A percentile compares a stretch with the other conserved stretches of the same genome.
Conservation (phyloP, 2,888 invertebrate species). For the Ormyrus labotus region DNA sequence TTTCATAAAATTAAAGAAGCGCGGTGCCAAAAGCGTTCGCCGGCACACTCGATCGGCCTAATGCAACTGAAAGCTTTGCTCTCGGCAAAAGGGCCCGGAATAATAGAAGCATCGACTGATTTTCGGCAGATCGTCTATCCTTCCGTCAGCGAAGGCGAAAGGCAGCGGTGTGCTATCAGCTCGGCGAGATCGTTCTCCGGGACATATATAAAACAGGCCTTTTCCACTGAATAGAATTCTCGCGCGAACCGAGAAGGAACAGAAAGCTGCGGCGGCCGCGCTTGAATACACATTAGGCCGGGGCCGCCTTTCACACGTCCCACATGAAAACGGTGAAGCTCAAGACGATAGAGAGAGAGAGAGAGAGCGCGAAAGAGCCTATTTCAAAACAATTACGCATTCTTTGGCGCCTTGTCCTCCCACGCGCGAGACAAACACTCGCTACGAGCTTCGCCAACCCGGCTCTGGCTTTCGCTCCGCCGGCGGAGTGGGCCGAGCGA, state of each 20-base stretch:
- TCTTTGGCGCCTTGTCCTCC: constrained; percentile 67
- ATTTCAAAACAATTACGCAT: constrained; percentile 71
- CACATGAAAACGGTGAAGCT: constrained; percentile 65
- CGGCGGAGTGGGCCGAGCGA: too few relatives aligned
- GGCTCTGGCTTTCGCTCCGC: too few relatives aligned
- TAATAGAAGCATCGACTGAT: constrained; percentile 63
- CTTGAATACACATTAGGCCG: constrained; percentile 10
- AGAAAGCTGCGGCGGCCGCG: constrained; percentile 32
- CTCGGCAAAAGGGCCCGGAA: constrained; percentile 46
- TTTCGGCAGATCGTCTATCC: constrained; percentile 13
- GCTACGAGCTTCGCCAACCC: too few relatives aligned
- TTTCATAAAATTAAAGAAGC: neutral
- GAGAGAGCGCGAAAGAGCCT: constrained; percentile 42
- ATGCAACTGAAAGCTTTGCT: neutral
- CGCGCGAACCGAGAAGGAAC: constrained; percentile 12
- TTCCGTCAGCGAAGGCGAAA: constrained; percentile 14
- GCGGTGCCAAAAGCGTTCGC: too few relatives aligned
- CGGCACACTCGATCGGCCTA: neutral
- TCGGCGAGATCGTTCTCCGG: neutral
- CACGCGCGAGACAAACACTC: neutral
- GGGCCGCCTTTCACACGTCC: constrained; percentile 68
- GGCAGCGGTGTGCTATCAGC: neutral
- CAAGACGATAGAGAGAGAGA: neutral
- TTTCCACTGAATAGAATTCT: neutral
- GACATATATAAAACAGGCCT: neutral